Evolutionary conservation across 1,140 invertebrate species (phyloP), one percentile per base, ranked within the genome.

Genomic region (Andrena cerasifolii): DNA sequence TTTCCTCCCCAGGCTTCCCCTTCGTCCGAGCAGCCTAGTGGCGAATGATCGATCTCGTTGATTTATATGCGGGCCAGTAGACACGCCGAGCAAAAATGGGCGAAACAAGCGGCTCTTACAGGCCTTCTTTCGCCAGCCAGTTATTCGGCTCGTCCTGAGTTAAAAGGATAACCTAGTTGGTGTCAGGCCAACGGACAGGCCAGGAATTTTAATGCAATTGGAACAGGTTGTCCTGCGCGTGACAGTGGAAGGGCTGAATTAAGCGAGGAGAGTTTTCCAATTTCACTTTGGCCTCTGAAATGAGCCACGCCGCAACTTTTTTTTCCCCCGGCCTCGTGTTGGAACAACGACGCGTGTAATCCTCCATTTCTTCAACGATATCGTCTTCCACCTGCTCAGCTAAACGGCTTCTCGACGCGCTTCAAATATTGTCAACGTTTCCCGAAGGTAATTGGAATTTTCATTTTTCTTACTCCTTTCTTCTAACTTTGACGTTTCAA

Each of bases 81-180:
- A 54, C 43, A 43, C 47, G 49, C 33, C 43, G 24, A 66, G 54
- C 49, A 54, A 67, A 75, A 66, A 53, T 21, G 62, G 14, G 26
- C 33, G 51, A 31, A 66, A 75, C 43, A 61, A 33, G 36, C 71
- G 18, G 24, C 58, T 21, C 21, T 33, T 7, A 47, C 18, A 6
- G 24, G 10, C 26, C 10, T 21, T 5, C 28, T 4, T 31, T 10
- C 54, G 58, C n/a, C 40, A 10, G 2, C 8, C n/a, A 10, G 26
- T 6, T 14, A 18, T 58, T 28, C 63, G 43, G 24, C n/a, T 31
- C 36, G 51, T 75, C 47, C 28, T 40, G 31, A 7, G 40, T 40
- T 68, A 68, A 76, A 76, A 76, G 63, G 73, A 58, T 76, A 76
- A 68, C 65, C 65, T 49, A 49, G 73, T 76, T 47, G 73, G 43